Percentiles rank a stretch among this genome's conserved stretches.
Evolutionary conservation across 2,797 vertebrate species (phyloP).

Genomic region (Staurois parvus): DNA sequence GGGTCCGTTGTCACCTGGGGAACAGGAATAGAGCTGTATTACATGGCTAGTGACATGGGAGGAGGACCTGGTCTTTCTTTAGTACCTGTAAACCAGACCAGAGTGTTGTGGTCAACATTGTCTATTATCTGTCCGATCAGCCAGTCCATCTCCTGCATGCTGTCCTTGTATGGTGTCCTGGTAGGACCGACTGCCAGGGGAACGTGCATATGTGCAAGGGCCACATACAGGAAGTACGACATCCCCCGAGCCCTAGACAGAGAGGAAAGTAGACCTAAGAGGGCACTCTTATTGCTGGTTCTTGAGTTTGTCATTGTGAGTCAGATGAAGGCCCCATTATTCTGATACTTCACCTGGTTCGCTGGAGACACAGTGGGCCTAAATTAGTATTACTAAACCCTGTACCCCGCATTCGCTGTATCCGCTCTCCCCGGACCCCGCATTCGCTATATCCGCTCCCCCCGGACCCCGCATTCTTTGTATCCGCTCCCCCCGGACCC

Average conservation of each 20-base stretch:
- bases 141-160: constrained; percentile 88
- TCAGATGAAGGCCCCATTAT: too few species aligned
- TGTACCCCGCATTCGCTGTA: too few species aligned
- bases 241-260: constrained; percentile 75
- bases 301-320: too few species aligned
- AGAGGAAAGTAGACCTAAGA: not conserved
- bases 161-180: constrained; percentile 73
- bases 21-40: not conserved
- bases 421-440: too few species aligned
- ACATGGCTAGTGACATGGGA: not conserved
- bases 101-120: constrained; percentile 77
- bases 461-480: too few species aligned
- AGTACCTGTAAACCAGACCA: constrained; percentile 93
- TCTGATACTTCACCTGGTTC: too few species aligned
- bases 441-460: too few species aligned
- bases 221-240: constrained; percentile 91
- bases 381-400: too few species aligned
- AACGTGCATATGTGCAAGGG: constrained; percentile 93
- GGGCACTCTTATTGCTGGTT: not conserved
- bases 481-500: too few species aligned
- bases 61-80: not conserved
- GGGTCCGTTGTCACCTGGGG: constrained; percentile 93
- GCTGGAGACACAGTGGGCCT: too few species aligned
- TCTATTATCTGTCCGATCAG: constrained; percentile 85
- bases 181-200: constrained; percentile 74